Conservation (phyloP, 1,140 invertebrate species). For the Drosophila leontia region DNA sequence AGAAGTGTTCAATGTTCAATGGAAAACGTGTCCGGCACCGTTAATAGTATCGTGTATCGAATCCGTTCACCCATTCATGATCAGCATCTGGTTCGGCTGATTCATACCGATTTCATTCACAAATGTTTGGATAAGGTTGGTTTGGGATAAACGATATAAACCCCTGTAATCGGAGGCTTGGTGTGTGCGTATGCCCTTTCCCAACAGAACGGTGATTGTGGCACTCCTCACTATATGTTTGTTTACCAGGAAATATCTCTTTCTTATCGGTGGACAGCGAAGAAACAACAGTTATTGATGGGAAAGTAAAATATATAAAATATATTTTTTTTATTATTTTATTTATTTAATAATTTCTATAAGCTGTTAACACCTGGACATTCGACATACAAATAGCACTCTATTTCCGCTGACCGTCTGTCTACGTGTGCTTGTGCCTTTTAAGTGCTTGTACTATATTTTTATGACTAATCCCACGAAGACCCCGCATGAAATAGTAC, state of each 20-base stretch:
- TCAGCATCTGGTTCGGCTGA: slow-evolving; percentile 52
- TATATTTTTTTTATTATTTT: no score
- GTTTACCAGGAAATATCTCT: neutral
- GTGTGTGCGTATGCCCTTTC: slow-evolving; percentile 14
- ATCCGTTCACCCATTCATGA: slow-evolving; percentile 57
- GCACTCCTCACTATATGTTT: slow-evolving; percentile 2
- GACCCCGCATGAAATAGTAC: neutral
- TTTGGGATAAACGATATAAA: neutral
- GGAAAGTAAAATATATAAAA: neutral
- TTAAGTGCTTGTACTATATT: slow-evolving; percentile 16
- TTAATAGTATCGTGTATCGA: slow-evolving; percentile 45
- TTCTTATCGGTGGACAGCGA: neutral
- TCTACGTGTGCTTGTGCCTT: slow-evolving; percentile 18
- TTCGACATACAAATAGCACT: slow-evolving; percentile 1
- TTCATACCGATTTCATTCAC: slow-evolving; percentile 43
- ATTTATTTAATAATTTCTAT: neutral
- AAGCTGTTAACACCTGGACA: slow-evolving; percentile 5
- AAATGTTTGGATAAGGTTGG: slow-evolving; percentile 11
- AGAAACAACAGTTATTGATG: slow-evolving; percentile 7
- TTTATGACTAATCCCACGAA: slow-evolving; percentile 31
- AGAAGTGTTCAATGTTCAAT: slow-evolving; percentile 59
- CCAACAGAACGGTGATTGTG: slow-evolving; percentile 16
- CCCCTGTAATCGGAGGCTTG: neutral
- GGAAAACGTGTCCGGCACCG: slow-evolving; percentile 49
- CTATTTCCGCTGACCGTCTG: slow-evolving; percentile 16